These are phyloP conservation scores for Tolmerus cingulatus DNA, from an alignment of 2,888 invertebrate genomes.

Conservation along the genomic window DNA sequence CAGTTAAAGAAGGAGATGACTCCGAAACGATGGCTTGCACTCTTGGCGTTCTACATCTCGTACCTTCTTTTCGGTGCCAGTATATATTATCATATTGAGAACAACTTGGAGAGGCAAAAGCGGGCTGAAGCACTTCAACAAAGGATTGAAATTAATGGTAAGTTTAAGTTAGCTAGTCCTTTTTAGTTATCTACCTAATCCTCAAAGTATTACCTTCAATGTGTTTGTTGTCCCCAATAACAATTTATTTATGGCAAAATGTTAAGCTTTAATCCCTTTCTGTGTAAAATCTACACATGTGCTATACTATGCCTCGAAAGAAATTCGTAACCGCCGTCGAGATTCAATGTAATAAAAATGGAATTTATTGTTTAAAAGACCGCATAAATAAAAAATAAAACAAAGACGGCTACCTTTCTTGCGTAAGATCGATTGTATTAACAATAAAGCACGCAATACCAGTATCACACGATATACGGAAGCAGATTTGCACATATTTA, in stretches of 20 bases:
- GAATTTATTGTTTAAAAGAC: background rate
- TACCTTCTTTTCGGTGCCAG: slow-evolving; percentile 85
- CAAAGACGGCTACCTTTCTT: too few relatives aligned
- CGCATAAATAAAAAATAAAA: too few relatives aligned
- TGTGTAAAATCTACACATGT: background rate
- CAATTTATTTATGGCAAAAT: background rate
- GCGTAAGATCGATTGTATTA: too few relatives aligned
- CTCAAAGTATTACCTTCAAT: too few relatives aligned
- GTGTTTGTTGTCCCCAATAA: too few relatives aligned
- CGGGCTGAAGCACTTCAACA: slow-evolving; percentile 69
- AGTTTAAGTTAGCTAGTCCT: slow-evolving; percentile 56
- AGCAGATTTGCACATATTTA: background rate
- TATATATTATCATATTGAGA: slow-evolving; percentile 85
- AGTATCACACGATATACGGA: background rate
- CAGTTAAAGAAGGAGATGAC: slow-evolving; percentile 67
- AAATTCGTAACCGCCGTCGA: background rate
- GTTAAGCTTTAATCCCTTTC: background rate
- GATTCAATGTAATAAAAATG: background rate
- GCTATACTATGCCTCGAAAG: background rate
- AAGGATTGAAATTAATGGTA: slow-evolving; percentile 76
- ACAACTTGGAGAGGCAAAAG: slow-evolving; percentile 72
- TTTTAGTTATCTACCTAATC: background rate
- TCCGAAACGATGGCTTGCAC: slow-evolving; percentile 79
- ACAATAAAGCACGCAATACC: too few relatives aligned
- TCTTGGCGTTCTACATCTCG: slow-evolving; percentile 77